phyloP scores from a whole-genome alignment of 2,113 vertebrate species.

The Danionella cerebrum region DNA sequence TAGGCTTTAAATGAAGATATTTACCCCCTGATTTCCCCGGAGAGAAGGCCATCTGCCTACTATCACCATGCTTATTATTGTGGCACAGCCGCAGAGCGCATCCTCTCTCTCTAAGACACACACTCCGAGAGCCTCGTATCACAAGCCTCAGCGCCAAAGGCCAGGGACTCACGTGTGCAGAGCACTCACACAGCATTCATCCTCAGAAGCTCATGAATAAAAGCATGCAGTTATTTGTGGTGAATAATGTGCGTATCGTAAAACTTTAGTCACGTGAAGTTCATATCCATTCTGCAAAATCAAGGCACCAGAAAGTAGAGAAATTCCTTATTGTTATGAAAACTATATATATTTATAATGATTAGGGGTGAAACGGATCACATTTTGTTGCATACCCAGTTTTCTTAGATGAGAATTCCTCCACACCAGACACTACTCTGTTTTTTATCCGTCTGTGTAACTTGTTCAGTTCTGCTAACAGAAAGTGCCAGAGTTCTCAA shows the following conservation, averaged over 20 bases:
- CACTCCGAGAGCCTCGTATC: background rate
- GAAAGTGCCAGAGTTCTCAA: too few relatives aligned
- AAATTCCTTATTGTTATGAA: too few relatives aligned
- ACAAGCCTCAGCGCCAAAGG: constrained; percentile 1
- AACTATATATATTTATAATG: too few relatives aligned
- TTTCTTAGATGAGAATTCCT: too few relatives aligned
- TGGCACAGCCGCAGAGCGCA: constrained; percentile 18
- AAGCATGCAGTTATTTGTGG: background rate
- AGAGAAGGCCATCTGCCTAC: constrained; percentile 47
- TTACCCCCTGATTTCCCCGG: constrained; percentile 50
- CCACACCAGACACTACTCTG: too few relatives aligned
- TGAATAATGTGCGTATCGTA: background rate
- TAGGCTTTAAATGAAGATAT: constrained; percentile 50
- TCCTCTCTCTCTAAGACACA: constrained; percentile 5
- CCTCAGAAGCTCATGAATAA: constrained; percentile 4
- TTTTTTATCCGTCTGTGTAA: too few relatives aligned
- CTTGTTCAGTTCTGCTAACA: too few relatives aligned
- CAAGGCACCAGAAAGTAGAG: too few relatives aligned
- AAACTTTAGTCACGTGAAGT: too few relatives aligned
- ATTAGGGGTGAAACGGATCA: too few relatives aligned
- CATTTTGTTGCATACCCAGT: too few relatives aligned
- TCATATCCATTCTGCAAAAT: too few relatives aligned
- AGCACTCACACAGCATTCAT: background rate
- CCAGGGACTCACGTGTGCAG: background rate
- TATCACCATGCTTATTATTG: constrained; percentile 36